Base-by-base conservation (phyloP, 2,797 vertebrate genomes). In the Sciurus vulgaris region DNA sequence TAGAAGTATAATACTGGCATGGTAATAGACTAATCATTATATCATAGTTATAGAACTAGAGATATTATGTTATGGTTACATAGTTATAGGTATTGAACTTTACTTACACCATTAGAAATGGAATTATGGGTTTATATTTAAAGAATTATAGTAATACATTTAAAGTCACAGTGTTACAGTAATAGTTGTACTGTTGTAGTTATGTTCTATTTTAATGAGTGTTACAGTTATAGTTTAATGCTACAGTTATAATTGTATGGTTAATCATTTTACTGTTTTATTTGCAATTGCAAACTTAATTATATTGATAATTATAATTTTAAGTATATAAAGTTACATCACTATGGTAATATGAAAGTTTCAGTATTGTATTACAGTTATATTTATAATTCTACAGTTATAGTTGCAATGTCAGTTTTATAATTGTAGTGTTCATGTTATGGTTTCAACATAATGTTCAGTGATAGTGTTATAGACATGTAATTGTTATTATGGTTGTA, bases 281-380 rank as follows among this genome's bases (percentile, higher is more conserved):
- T 74, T 82, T 86, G 5, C 38, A 41, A 87, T 65, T 54, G 24
- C 3, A 73, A 8, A 2, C 12, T 51, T 86, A 77, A 76, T 70
- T 83, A 70, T 89, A 72, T 70, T 72, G 22, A 79, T 89, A 70
- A 88, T 72, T 65, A 54, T 63, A 18, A 89, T 78, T 72, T 92
- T 82, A 79, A 15, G 76, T 86, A 15, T 86, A 49, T 63, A 38
- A 70, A 56, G 17, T 67, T 74, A 18, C 56, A 74, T 7, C 4
- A 47, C 8, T 73, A 49, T 74, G 72, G 73, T n/a, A 44, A 9
- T 33, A 61, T 63, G 63, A 76, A 92, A 63, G 33, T 72, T 93
- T 44, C 0, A 88, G 1, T 79, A 76, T 76, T 51, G 20, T 73
- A 8, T 30, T 89, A 30, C 35, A 88, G 22, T 85, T 96, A 41